Percentiles rank a stretch among this genome's conserved stretches.
These are phyloP conservation scores for Halichoerus grypus DNA, from an alignment of 2,113 vertebrate species.

Conservation along the genomic window DNA sequence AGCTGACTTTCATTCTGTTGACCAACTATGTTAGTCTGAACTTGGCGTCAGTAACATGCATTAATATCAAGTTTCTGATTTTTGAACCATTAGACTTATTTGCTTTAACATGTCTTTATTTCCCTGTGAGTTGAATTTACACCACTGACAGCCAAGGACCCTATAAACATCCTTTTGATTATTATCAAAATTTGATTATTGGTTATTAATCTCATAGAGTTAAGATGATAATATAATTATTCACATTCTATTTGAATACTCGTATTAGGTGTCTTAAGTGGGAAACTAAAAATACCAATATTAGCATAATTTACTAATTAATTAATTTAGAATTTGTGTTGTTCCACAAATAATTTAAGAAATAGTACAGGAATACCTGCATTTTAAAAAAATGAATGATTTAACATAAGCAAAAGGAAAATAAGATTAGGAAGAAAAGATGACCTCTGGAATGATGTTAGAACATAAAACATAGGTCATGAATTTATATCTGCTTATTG, in stretches of 20 bases:
- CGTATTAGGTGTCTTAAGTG: background rate
- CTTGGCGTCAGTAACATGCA: background rate
- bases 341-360: conserved; percentile 46
- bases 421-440: conserved; percentile 15
- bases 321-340: conserved; percentile 36
- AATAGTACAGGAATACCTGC: background rate
- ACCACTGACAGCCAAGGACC: background rate
- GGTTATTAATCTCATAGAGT: background rate
- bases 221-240: conserved; percentile 33
- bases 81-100: conserved; percentile 16
- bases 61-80: conserved; percentile 53
- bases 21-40: background rate
- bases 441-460: background rate
- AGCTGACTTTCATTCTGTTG: background rate
- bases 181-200: background rate
- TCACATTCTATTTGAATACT: background rate
- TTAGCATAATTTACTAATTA: background rate
- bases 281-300: background rate
- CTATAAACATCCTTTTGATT: background rate
- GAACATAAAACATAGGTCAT: background rate
- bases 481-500: conserved; percentile 19
- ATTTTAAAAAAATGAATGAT: background rate
- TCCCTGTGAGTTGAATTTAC: conserved; percentile 32
- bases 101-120: conserved; percentile 44
- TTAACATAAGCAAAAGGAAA: conserved; percentile 45